Conservation (phyloP, 2,797 vertebrate genomes). For the Enteromius anoplus region DNA sequence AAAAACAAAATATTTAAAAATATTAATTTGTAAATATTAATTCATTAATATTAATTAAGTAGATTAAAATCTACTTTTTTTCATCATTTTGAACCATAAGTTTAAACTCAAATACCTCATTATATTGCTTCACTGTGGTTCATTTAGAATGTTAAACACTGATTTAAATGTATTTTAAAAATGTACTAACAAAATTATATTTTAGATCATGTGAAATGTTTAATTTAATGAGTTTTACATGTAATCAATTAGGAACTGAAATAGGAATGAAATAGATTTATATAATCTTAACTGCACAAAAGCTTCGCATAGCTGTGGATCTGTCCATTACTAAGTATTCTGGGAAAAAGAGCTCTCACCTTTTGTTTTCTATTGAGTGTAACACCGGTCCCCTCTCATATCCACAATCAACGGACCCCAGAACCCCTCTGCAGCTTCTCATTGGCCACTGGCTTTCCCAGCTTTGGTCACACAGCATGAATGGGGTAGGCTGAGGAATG, state of each 20-base stretch:
- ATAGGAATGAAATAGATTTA: not conserved
- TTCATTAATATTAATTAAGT: too few species aligned
- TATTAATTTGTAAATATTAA: too few species aligned
- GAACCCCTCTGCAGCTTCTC: constrained; percentile 71
- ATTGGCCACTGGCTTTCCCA: constrained; percentile 70
- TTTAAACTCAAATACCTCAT: not conserved
- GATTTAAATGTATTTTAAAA: not conserved
- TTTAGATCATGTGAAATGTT: not conserved
- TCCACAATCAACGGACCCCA: constrained; percentile 65
- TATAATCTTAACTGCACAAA: not conserved
- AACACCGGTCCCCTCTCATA: constrained; percentile 72
- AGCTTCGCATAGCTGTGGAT: constrained; percentile 71
- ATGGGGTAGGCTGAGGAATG: constrained; percentile 80
- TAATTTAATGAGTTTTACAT: not conserved
- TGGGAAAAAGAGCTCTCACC: constrained; percentile 69
- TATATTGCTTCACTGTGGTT: not conserved
- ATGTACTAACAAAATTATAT: not conserved
- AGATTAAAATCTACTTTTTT: not conserved
- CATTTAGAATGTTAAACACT: not conserved
- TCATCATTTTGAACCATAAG: not conserved
- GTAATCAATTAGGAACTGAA: not conserved
- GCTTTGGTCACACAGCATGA: constrained; percentile 76
- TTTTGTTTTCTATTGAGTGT: constrained; percentile 78
- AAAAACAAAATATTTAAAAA: not conserved
- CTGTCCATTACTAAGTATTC: constrained; percentile 75